Percentiles rank a stretch among this genome's conserved stretches.
These are phyloP conservation scores for Isoperla grammatica DNA, from an alignment of 2,888 invertebrate species.

Conservation along the genomic window DNA sequence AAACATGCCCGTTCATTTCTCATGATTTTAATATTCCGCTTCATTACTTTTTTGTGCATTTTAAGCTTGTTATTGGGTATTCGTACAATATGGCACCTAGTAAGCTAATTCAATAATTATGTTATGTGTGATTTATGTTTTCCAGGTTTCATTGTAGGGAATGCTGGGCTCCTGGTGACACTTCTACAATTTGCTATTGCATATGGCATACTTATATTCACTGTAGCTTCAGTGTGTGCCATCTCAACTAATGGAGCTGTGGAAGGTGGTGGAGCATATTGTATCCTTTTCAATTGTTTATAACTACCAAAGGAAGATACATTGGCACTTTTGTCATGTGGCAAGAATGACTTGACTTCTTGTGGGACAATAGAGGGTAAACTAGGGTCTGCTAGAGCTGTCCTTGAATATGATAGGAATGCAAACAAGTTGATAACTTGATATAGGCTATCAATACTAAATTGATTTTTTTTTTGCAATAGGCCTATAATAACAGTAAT, in stretches of 20 bases:
- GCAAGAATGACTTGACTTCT: too few species aligned
- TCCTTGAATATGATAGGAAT: too few species aligned
- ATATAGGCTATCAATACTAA: background rate
- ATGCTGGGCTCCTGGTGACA: slow-evolving; percentile 86
- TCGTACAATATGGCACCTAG: too few species aligned
- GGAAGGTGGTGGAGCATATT: slow-evolving; percentile 98
- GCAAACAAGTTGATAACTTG: too few species aligned
- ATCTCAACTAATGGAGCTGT: slow-evolving; percentile 99
- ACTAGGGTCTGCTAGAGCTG: too few species aligned
- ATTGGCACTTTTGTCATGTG: background rate
- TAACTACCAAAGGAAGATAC: background rate
- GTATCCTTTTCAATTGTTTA: slow-evolving; percentile 81
- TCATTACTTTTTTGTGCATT: too few species aligned
- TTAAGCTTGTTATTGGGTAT: too few species aligned
- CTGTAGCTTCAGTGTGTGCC: slow-evolving; percentile 95
- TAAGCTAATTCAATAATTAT: too few species aligned
- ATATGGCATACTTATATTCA: slow-evolving; percentile 91
- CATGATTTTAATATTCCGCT: too few species aligned
- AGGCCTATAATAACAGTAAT: too few species aligned
- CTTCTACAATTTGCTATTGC: slow-evolving; percentile 85
- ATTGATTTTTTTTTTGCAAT: background rate
- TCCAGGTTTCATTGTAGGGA: slow-evolving; percentile 93
- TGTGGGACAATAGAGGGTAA: background rate
- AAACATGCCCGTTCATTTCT: too few species aligned
- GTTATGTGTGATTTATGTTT: too few species aligned